A percentile compares a stretch with the other conserved stretches of the same genome.
phyloP scores from a whole-genome alignment of 2,113 vertebrate genomes.

The Toxotes chatareus region DNA sequence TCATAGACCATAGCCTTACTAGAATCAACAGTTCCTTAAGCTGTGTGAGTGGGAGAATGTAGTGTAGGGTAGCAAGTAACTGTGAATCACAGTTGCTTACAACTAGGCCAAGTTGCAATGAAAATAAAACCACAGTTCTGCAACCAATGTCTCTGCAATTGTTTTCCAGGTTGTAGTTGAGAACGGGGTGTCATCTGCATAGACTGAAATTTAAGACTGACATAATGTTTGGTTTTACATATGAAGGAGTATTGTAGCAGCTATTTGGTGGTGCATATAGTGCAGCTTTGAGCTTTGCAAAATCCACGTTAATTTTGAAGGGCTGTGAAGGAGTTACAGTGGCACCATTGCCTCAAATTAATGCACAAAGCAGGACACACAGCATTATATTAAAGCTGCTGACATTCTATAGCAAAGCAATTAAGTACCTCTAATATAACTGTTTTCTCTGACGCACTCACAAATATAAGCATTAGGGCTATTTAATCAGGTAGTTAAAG shows the following conservation, averaged over 20 bases:
- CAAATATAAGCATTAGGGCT: constrained; percentile 69
- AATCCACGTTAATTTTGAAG: constrained; percentile 46
- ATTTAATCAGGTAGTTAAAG: constrained; percentile 76
- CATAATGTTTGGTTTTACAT: constrained; percentile 30
- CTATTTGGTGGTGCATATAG: constrained; percentile 21
- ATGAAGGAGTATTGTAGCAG: constrained; percentile 52
- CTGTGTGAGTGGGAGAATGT: constrained; percentile 64
- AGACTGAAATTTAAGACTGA: constrained; percentile 21
- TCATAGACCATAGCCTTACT: constrained; percentile 77
- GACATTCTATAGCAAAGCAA: constrained; percentile 44
- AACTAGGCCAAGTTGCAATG: constrained; percentile 14
- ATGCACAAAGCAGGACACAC: constrained; percentile 25
- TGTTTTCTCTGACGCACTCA: constrained; percentile 47
- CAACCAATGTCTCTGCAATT: constrained; percentile 7
- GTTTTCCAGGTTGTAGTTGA: constrained; percentile 20
- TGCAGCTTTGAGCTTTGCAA: constrained; percentile 57
- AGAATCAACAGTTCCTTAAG: constrained; percentile 70
- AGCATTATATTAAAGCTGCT: constrained; percentile 25
- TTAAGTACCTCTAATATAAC: constrained; percentile 41
- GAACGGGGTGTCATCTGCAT: constrained; percentile 43
- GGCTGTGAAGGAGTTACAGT: constrained; percentile 29
- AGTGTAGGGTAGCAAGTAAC: constrained; percentile 51
- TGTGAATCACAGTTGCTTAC: constrained; percentile 35
- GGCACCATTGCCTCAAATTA: constrained; percentile 44
- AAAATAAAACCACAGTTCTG: constrained; percentile 21